A percentile compares a stretch with the other conserved stretches of the same genome.
Conservation (phyloP, 1,140 invertebrate species). For the Macrotrachela quadricornifera region DNA sequence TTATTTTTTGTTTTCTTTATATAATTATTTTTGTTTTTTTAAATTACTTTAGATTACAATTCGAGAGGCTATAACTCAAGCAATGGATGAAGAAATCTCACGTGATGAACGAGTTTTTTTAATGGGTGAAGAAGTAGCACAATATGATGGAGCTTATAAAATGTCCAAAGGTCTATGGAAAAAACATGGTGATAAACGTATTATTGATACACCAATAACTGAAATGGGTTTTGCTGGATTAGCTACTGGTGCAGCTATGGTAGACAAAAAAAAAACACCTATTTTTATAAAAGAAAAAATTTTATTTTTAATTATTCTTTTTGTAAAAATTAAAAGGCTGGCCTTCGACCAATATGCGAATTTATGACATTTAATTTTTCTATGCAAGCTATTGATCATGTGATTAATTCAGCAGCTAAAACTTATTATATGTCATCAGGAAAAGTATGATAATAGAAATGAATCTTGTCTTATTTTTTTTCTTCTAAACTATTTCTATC, state of each 20-base stretch:
- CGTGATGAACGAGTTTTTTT: conserved; percentile 79
- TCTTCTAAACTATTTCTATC: too few species aligned
- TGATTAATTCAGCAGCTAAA: conserved; percentile 1
- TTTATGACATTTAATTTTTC: conserved; percentile 6
- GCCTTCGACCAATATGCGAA: conserved; percentile 1
- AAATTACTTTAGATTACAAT: conserved; percentile 47
- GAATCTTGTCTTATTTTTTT: too few species aligned
- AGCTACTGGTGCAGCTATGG: conserved; percentile 6
- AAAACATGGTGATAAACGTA: conserved; percentile 85
- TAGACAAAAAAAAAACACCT: too few species aligned
- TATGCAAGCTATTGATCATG: neutral
- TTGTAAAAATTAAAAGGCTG: too few species aligned
- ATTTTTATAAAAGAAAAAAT: too few species aligned
- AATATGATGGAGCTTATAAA: conserved; percentile 94
- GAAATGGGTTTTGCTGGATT: conserved; percentile 22
- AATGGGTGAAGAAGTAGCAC: conserved; percentile 89
- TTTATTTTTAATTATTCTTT: neutral
- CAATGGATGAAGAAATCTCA: conserved; percentile 88
- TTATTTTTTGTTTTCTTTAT: conserved; percentile 11
- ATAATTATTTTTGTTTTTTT: too few species aligned
- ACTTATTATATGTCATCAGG: neutral
- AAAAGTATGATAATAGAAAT: too few species aligned
- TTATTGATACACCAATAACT: conserved; percentile 94
- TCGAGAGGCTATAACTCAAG: conserved; percentile 81
- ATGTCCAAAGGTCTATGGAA: conserved; percentile 82